These are phyloP conservation scores for Pyrrhosoma nymphula DNA, from an alignment of 2,888 invertebrate species.

Conservation along the genomic window DNA sequence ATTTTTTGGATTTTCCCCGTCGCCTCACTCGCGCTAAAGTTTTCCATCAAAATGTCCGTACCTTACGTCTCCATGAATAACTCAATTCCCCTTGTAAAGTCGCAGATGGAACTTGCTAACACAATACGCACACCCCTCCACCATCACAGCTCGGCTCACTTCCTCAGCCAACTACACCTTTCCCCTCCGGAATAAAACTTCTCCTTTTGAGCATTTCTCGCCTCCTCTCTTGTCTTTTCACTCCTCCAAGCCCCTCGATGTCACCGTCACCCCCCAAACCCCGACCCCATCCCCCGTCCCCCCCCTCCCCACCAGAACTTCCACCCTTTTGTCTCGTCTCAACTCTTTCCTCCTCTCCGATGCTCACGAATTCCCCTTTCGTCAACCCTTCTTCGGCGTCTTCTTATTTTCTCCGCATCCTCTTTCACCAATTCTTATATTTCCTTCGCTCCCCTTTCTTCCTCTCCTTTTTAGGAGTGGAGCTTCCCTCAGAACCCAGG, in stretches of 20 bases:
- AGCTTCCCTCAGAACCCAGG: neutral
- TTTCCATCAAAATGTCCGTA: conserved; percentile 48
- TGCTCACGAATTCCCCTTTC: neutral
- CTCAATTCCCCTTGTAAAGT: conserved; percentile 56
- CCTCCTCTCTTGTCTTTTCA: neutral
- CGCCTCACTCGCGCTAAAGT: conserved; percentile 45
- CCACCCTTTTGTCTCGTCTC: neutral
- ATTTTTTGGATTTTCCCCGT: conserved; percentile 26
- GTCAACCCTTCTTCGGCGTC: neutral
- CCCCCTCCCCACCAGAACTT: neutral
- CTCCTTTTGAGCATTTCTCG: conserved; percentile 28
- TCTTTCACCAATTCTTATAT: neutral
- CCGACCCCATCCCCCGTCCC: neutral
- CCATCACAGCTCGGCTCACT: conserved; percentile 34
- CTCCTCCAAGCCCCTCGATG: neutral
- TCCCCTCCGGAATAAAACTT: conserved; percentile 40
- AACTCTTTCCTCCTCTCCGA: neutral
- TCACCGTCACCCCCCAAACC: too few relatives aligned
- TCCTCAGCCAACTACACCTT: conserved; percentile 56
- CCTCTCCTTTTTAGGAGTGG: neutral
- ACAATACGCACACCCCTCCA: conserved; percentile 24
- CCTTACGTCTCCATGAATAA: conserved; percentile 60
- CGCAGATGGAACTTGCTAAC: conserved; percentile 62
- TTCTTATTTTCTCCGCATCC: neutral
- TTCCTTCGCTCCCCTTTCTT: neutral